Evolutionary conservation across 2,888 invertebrate genomes (phyloP), one percentile per base, ranked within the genome.

Genomic region (Anodontia alba): DNA sequence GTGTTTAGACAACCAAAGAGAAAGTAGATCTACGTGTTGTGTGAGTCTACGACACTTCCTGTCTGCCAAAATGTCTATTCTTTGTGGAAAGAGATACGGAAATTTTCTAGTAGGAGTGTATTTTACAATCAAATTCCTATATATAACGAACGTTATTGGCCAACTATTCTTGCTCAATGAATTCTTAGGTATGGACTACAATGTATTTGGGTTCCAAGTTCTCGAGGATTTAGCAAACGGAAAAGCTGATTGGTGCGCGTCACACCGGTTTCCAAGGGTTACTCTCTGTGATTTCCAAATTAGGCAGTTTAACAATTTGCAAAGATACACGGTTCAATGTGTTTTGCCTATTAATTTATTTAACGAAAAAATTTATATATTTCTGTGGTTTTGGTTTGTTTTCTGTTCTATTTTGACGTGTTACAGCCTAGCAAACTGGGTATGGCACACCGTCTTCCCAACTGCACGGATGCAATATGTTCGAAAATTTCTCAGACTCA

Each of bases 161-260:
- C 95, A 95, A 88, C 92, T 95, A 77, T 94, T 95, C 87, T 88
- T 95, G 86, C 92, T 95, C 81, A 95, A 95, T 89, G 91, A 93
- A 75, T 95, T 95, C 87, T 91, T 95, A 66, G 95, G 95, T 62
- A 91, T 91, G 43, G 92, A 93, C 31, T 94, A 92, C 84, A 91
- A 93, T 84, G 70, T 93, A 42, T 94, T 93, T 90, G 95, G 95
- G 67, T 93, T 94, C 68, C 93, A 95, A 86, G 95, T 95, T 29
- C 85, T 95, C 23, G 93, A 93, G 76, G 95, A 95, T 81, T 88
- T 95, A 67, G 89, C 94, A 33, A 92, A 92, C 77, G 95, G 94
- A 8, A 87, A 90, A 23, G 76, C 77, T 20, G 92, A 93, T 76
- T 93, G 93, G 93, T 87, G 90, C 2, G 90, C 91, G 2, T 91